Percentiles rank a stretch among this genome's conserved stretches.
phyloP scores from a whole-genome alignment of 2,113 vertebrate species.

The Cyprinodon variegatus region DNA sequence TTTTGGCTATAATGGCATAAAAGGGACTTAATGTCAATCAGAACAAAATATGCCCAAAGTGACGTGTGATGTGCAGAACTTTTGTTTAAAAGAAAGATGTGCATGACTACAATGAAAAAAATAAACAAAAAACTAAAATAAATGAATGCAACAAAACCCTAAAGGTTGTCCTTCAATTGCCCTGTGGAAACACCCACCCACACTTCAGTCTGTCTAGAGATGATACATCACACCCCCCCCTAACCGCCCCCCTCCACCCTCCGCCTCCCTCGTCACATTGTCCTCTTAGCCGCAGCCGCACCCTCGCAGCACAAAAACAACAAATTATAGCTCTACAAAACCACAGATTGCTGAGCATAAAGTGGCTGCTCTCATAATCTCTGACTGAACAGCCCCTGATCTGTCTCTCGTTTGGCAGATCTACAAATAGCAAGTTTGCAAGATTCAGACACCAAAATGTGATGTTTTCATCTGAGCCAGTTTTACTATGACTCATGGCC shows the following conservation, averaged over 20 bases:
- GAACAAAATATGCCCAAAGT: background rate
- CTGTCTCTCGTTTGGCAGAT: conserved; percentile 10
- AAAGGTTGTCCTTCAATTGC: conserved; percentile 46
- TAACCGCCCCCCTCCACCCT: no score
- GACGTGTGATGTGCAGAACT: background rate
- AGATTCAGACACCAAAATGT: conserved; percentile 23
- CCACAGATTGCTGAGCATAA: conserved; percentile 27
- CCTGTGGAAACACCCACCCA: conserved; percentile 64
- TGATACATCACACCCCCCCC: conserved; percentile 56
- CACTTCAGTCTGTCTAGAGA: conserved; percentile 68
- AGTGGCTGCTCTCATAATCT: conserved; percentile 33
- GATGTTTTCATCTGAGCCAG: conserved; percentile 51
- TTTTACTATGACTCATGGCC: conserved; percentile 42
- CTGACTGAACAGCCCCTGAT: conserved; percentile 14
- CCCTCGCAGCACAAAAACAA: conserved; percentile 73
- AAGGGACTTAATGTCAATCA: background rate
- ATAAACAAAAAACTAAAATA: background rate
- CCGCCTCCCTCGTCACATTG: conserved; percentile 32
- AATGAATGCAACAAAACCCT: conserved; percentile 21
- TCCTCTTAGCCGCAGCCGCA: conserved; percentile 61
- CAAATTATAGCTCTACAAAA: conserved; percentile 70
- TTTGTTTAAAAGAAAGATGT: background rate
- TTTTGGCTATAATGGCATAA: background rate
- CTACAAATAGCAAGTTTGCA: conserved; percentile 21
- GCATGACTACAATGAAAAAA: background rate